phyloP scores from a whole-genome alignment of 2,113 vertebrate genomes.

The western clawed frog (Xenopus tropicalis) region DNA sequence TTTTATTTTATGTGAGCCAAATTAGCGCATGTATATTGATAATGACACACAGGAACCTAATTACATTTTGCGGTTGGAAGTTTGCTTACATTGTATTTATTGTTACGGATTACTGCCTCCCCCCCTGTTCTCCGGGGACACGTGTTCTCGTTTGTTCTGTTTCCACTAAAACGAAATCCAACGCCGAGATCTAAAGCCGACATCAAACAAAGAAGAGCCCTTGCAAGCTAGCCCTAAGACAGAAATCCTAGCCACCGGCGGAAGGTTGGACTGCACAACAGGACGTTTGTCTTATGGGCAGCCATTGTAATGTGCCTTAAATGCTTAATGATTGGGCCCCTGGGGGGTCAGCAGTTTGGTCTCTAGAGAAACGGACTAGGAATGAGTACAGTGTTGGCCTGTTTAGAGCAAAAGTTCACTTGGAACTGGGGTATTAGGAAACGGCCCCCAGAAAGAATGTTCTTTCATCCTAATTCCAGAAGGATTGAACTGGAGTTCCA shows the following conservation, averaged over 20 bases:
- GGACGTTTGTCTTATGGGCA: slow-evolving; percentile 17
- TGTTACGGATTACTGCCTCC: slow-evolving; percentile 20
- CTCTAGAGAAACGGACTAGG: too few species aligned
- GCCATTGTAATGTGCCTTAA: not conserved
- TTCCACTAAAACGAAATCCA: slow-evolving; percentile 33
- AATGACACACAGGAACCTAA: slow-evolving; percentile 15
- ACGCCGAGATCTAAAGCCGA: slow-evolving; percentile 37
- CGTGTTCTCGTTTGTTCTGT: slow-evolving; percentile 41
- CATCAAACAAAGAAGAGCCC: slow-evolving; percentile 22
- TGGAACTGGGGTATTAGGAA: too few species aligned
- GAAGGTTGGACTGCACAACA: slow-evolving; percentile 17
- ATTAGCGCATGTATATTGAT: not conserved
- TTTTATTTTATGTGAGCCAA: not conserved
- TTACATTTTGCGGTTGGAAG: slow-evolving; percentile 23
- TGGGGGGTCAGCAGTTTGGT: too few species aligned
- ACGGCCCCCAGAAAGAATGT: too few species aligned
- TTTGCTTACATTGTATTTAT: slow-evolving; percentile 28
- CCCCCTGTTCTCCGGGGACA: slow-evolving; percentile 28
- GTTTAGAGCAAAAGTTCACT: too few species aligned
- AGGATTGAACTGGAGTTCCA: too few species aligned
- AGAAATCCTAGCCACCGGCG: slow-evolving; percentile 32
- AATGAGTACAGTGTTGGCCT: too few species aligned
- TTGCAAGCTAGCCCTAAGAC: slow-evolving; percentile 34
- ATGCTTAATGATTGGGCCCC: too few species aligned
- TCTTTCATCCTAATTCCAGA: too few species aligned